These are phyloP conservation scores for Heliconius melpomene DNA, from an alignment of 1,140 invertebrate species.

Conservation along the genomic window DNA sequence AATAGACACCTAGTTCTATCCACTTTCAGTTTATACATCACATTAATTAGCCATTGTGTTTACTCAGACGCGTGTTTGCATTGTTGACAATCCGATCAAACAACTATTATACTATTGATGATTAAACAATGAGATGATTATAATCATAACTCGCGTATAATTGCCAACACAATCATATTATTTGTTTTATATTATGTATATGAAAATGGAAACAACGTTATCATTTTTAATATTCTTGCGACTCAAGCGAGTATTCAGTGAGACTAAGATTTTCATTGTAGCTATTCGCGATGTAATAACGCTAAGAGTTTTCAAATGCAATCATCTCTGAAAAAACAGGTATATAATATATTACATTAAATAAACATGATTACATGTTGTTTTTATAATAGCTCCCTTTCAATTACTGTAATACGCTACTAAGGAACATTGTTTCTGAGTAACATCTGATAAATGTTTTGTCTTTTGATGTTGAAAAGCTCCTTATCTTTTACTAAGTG, in stretches of 20 bases:
- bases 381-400: constrained; percentile 18
- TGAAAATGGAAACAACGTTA: neutral
- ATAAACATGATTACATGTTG: neutral
- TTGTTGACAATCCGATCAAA: constrained; percentile 73
- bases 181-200: constrained; percentile 31
- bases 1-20: constrained; percentile 68
- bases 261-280: neutral
- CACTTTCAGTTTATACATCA: constrained; percentile 72
- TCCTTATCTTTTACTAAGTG: constrained; percentile 38
- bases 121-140: constrained; percentile 54
- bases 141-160: constrained; percentile 45
- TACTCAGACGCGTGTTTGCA: constrained; percentile 67
- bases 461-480: constrained; percentile 37
- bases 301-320: neutral
- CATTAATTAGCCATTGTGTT: constrained; percentile 77
- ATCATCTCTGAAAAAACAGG: neutral
- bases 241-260: neutral
- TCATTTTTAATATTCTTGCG: neutral
- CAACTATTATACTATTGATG: constrained; percentile 67
- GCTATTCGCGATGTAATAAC: neutral
- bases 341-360: neutral
- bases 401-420: constrained; percentile 28
- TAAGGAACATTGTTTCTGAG: constrained; percentile 18
- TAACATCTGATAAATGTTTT: constrained; percentile 35
- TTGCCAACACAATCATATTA: constrained; percentile 37